phyloP scores from a whole-genome alignment of 2,797 vertebrate species.

The Morelia viridis region DNA sequence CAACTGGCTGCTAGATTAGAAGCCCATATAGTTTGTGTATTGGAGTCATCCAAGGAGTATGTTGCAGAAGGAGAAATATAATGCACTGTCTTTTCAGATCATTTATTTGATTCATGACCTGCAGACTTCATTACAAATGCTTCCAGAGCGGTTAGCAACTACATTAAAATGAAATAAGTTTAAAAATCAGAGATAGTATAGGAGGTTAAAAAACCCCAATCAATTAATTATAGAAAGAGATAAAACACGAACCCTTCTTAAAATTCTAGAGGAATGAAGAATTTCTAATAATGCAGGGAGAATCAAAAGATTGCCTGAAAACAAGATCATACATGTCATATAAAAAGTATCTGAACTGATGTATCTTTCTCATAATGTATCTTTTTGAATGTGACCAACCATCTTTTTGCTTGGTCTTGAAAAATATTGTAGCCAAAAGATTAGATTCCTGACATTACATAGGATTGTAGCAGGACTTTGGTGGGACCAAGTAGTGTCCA shows the following conservation, averaged over 20 bases:
- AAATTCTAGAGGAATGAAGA: background rate
- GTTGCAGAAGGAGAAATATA: background rate
- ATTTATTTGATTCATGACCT: background rate
- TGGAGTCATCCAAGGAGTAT: background rate
- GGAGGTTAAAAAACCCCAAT: background rate
- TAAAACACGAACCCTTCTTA: background rate
- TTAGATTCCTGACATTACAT: too few relatives aligned
- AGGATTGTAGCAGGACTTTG: too few relatives aligned
- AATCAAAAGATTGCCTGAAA: background rate
- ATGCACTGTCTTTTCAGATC: background rate
- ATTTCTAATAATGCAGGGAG: background rate
- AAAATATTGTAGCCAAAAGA: too few relatives aligned
- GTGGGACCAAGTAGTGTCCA: too few relatives aligned
- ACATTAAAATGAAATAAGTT: background rate
- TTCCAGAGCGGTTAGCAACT: background rate
- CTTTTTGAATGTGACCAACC: too few relatives aligned
- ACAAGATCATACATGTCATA: background rate
- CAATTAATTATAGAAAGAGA: background rate
- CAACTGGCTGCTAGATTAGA: background rate
- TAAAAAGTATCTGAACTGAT: too few relatives aligned
- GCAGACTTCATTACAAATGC: background rate
- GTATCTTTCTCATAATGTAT: too few relatives aligned
- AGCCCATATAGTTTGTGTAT: background rate
- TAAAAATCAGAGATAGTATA: background rate
- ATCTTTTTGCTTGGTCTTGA: too few relatives aligned